These are phyloP conservation scores for Lanistes nyassanus DNA, from an alignment of 1,140 invertebrate species.

Conservation along the genomic window DNA sequence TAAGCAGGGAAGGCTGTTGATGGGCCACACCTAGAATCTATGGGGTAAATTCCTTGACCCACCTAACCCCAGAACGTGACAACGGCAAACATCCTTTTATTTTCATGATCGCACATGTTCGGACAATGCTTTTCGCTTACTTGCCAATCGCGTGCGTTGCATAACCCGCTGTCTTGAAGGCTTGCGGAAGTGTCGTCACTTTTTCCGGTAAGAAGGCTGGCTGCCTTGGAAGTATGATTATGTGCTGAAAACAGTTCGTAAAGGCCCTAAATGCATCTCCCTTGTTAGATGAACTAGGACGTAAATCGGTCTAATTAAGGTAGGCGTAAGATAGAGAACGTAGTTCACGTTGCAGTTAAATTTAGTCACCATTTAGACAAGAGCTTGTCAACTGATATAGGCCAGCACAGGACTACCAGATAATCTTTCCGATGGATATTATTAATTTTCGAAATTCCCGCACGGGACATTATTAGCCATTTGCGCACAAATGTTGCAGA, in stretches of 20 bases:
- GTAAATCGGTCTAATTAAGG: not conserved
- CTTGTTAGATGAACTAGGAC: not conserved
- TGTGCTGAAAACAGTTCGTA: constrained; percentile 13
- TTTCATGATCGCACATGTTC: no score
- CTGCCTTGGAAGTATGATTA: constrained; percentile 7
- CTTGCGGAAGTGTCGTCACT: constrained; percentile 30
- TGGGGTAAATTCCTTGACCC: no score
- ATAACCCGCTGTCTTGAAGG: constrained; percentile 32
- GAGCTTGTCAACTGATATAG: not conserved
- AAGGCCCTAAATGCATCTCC: not conserved
- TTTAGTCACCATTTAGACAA: not conserved
- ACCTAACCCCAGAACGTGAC: not conserved
- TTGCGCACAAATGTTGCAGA: not conserved
- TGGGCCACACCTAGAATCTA: no score
- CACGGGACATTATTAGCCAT: not conserved
- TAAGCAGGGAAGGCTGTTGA: no score
- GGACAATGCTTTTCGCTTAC: no score
- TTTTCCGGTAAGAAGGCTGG: constrained; percentile 17
- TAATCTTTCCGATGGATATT: not conserved
- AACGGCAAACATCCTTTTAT: no score
- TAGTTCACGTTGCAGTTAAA: not conserved
- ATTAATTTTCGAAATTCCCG: not conserved
- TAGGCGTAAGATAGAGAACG: not conserved
- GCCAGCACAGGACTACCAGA: not conserved
- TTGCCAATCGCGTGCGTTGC: constrained; percentile 33